Evolutionary conservation across 1,140 invertebrate genomes (phyloP).

Genomic region (Vanessa tameamea): DNA sequence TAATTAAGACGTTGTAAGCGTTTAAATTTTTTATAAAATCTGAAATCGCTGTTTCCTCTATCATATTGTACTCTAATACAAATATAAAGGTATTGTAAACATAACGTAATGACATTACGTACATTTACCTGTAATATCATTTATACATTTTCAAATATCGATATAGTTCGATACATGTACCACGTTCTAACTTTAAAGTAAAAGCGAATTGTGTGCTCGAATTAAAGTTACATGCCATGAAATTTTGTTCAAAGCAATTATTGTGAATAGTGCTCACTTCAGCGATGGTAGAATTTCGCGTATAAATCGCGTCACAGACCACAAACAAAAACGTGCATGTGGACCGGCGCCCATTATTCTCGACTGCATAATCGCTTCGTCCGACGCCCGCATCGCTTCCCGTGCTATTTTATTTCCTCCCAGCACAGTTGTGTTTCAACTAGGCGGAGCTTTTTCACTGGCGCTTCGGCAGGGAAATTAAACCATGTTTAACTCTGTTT

Average conservation of each 20-base stretch:
- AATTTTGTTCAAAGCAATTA: slow-evolving; percentile 79
- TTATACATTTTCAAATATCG: neutral
- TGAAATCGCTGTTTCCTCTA: too few species aligned
- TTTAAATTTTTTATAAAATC: too few species aligned
- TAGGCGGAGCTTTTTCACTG: slow-evolving; percentile 73
- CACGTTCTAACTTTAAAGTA: neutral
- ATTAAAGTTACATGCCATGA: slow-evolving; percentile 68
- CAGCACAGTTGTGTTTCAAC: slow-evolving; percentile 76
- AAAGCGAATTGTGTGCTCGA: slow-evolving; percentile 26
- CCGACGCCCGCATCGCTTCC: slow-evolving; percentile 79
- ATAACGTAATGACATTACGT: too few species aligned
- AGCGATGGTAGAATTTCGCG: slow-evolving; percentile 78
- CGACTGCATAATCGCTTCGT: slow-evolving; percentile 80
- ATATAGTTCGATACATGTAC: neutral
- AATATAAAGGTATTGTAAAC: too few species aligned
- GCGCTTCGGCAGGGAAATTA: slow-evolving; percentile 71
- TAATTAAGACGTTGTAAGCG: too few species aligned
- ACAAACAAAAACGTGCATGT: slow-evolving; percentile 81
- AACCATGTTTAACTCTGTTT: slow-evolving; percentile 80
- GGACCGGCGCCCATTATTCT: slow-evolving; percentile 80
- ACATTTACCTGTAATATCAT: too few species aligned
- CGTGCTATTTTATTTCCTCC: slow-evolving; percentile 80
- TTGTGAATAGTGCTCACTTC: slow-evolving; percentile 80
- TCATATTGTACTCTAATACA: too few species aligned
- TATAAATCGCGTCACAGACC: slow-evolving; percentile 81